Evolutionary conservation across 1,140 invertebrate genomes (phyloP).

Genomic region (Rhyzopertha dominica): DNA sequence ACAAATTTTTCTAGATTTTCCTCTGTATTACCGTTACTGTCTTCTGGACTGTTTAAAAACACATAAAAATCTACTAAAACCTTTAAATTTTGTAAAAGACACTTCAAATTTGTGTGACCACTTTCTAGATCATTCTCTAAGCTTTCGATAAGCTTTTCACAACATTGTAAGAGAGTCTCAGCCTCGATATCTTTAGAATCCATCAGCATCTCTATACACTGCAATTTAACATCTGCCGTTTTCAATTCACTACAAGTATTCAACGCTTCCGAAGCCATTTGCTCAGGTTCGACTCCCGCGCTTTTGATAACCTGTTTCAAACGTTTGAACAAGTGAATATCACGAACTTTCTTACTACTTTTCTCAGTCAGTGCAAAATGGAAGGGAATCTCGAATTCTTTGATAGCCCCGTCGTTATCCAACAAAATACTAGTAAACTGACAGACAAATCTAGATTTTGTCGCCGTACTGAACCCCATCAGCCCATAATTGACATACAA

Average conservation of each 20-base stretch:
- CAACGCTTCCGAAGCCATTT: slow-evolving; percentile 48
- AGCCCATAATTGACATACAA: slow-evolving; percentile 75
- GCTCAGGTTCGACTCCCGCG: slow-evolving; percentile 51
- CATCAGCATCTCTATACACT: slow-evolving; percentile 66
- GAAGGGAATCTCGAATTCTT: slow-evolving; percentile 82
- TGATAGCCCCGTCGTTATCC: slow-evolving; percentile 73
- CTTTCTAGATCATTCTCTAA: slow-evolving; percentile 21
- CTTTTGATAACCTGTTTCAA: slow-evolving; percentile 63
- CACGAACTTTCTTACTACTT: slow-evolving; percentile 78
- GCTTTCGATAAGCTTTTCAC: slow-evolving; percentile 48
- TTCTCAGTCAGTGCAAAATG: slow-evolving; percentile 83
- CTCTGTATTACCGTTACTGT: slow-evolving; percentile 17
- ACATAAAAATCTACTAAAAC: slow-evolving; percentile 38
- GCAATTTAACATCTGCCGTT: slow-evolving; percentile 66
- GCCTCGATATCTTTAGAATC: slow-evolving; percentile 56
- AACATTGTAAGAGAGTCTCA: slow-evolving; percentile 51
- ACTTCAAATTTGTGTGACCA: slow-evolving; percentile 29
- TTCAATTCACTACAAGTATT: slow-evolving; percentile 61
- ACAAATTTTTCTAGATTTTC: slow-evolving; percentile 20
- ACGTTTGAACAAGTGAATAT: slow-evolving; percentile 80
- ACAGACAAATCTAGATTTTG: slow-evolving; percentile 47
- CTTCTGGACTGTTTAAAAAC: slow-evolving; percentile 18
- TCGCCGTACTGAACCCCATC: slow-evolving; percentile 57
- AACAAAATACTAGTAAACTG: slow-evolving; percentile 71
- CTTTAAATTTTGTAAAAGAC: slow-evolving; percentile 31